Evolutionary conservation across 2,888 invertebrate species (phyloP).

Genomic region (Himalopsyche japonica): DNA sequence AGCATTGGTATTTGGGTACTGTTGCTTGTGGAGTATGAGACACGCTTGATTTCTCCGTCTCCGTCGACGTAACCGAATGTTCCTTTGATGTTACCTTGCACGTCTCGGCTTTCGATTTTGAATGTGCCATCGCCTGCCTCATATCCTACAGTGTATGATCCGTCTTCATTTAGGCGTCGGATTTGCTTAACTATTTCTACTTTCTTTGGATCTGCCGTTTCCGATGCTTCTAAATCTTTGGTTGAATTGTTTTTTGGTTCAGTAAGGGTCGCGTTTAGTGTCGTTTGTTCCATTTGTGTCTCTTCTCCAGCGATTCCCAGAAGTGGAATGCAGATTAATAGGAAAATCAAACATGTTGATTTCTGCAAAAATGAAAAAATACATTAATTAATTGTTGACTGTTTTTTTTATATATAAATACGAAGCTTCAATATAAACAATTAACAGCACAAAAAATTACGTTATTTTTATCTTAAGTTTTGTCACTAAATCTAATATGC

Average conservation of each 20-base stretch:
- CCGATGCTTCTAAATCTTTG: conserved; percentile 63
- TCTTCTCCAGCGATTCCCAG: conserved; percentile 32
- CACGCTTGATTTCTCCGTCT: conserved; percentile 76
- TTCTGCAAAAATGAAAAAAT: conserved; percentile 41
- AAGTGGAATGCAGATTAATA: conserved; percentile 40
- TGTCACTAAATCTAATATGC: too few species aligned
- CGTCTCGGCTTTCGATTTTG: conserved; percentile 81
- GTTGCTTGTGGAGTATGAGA: conserved; percentile 68
- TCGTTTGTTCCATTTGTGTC: conserved; percentile 33
- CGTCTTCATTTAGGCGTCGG: conserved; percentile 78
- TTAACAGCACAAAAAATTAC: too few species aligned
- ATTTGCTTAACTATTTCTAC: conserved; percentile 82
- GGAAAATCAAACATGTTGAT: conserved; percentile 43
- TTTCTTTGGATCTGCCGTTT: conserved; percentile 70
- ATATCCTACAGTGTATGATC: conserved; percentile 82
- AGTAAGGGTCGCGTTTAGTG: conserved; percentile 33
- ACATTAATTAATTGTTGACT: not conserved
- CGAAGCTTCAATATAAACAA: not conserved
- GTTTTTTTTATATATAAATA: not conserved
- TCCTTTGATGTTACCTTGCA: conserved; percentile 78
- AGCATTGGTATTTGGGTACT: conserved; percentile 54
- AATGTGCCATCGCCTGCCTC: conserved; percentile 85
- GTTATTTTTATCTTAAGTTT: too few species aligned
- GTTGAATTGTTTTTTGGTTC: conserved; percentile 47
- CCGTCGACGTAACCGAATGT: conserved; percentile 82